Evolutionary conservation across 2,113 vertebrate genomes (phyloP).

Genomic region (Channa argus): DNA sequence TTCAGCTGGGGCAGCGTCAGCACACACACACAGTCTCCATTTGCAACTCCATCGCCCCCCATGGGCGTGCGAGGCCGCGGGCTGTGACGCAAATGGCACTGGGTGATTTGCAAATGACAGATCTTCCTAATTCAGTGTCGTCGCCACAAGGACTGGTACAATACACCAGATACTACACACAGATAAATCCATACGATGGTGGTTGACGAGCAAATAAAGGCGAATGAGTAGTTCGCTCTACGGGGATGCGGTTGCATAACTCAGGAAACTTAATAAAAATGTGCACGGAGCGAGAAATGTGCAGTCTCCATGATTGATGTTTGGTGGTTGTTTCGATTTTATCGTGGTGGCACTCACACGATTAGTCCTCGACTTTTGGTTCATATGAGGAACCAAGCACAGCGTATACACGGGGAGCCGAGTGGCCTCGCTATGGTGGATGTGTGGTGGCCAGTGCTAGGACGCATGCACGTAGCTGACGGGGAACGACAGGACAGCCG

Average conservation of each 20-base stretch:
- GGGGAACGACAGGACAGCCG: conserved; percentile 69
- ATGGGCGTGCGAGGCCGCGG: conserved; percentile 79
- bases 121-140: conserved; percentile 59
- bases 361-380: conserved; percentile 57
- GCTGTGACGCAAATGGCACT: conserved; percentile 82
- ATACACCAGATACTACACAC: conserved; percentile 28
- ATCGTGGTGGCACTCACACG: conserved; percentile 37
- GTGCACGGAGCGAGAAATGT: conserved; percentile 49
- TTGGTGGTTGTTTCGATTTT: conserved; percentile 32
- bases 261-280: conserved; percentile 80
- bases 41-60: conserved; percentile 80
- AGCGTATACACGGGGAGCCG: conserved; percentile 49
- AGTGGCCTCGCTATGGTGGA: conserved; percentile 75
- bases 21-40: conserved; percentile 73
- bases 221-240: conserved; percentile 64
- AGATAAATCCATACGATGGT: conserved; percentile 39
- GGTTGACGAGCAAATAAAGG: conserved; percentile 57
- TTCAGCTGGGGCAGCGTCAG: conserved; percentile 78
- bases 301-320: conserved; percentile 41
- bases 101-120: conserved; percentile 76
- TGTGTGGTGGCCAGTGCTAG: conserved; percentile 71
- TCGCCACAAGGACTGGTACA: conserved; percentile 36
- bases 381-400: conserved; percentile 63
- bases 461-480: conserved; percentile 80
- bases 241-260: conserved; percentile 80